These are phyloP conservation scores for Lepidurus arcticus DNA, from an alignment of 1,140 invertebrate species.

Conservation along the genomic window DNA sequence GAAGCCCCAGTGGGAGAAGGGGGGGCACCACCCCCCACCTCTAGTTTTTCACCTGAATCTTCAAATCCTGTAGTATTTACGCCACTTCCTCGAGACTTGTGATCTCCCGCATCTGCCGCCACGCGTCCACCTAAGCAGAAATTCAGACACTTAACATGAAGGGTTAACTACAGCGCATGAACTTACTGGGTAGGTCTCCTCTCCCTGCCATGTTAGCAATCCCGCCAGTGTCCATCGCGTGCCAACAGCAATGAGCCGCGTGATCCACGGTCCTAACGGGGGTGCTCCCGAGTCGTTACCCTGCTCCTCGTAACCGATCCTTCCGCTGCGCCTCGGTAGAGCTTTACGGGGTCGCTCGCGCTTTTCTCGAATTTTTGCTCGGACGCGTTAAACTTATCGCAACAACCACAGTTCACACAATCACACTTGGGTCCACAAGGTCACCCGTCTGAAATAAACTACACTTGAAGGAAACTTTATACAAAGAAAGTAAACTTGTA, in stretches of 20 bases:
- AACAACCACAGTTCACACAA: background rate
- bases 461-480: no score
- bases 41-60: background rate
- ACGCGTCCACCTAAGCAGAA: background rate
- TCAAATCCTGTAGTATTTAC: background rate
- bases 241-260: background rate
- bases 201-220: background rate
- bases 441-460: background rate
- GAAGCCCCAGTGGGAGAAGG: background rate
- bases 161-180: background rate
- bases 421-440: background rate
- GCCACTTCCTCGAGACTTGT: background rate
- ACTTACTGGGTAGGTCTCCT: background rate
- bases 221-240: constrained; percentile 1
- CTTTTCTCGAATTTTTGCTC: background rate
- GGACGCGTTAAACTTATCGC: background rate
- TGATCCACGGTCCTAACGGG: background rate
- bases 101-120: background rate
- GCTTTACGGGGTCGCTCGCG: background rate
- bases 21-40: background rate
- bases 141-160: background rate
- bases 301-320: background rate
- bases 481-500: no score
- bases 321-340: background rate
- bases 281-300: background rate